Percentiles rank a stretch among this genome's conserved stretches.
Conservation (phyloP, 2,797 vertebrate species). For the Aulostomus chinensis region DNA sequence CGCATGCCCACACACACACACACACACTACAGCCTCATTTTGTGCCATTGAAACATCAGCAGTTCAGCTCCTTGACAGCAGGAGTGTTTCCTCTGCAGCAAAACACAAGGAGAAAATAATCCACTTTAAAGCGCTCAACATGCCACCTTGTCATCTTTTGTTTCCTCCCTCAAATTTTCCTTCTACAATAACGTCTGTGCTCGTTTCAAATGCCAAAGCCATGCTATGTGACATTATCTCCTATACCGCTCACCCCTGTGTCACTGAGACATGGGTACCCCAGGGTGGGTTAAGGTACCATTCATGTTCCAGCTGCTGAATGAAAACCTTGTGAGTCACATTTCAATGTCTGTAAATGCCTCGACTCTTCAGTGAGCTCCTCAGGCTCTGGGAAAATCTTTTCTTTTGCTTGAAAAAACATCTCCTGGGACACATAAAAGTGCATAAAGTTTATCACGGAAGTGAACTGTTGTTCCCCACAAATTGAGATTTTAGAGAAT, state of each 20-base stretch:
- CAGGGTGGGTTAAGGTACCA: not conserved
- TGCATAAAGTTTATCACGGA: not conserved
- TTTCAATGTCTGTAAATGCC: not conserved
- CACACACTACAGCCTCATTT: slow-evolving; percentile 1
- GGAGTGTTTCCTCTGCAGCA: slow-evolving; percentile 29
- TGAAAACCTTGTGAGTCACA: not conserved
- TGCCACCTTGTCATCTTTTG: slow-evolving; percentile 26
- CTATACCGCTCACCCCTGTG: not conserved
- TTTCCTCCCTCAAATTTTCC: slow-evolving; percentile 4
- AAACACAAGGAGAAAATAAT: slow-evolving; percentile 38
- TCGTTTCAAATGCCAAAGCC: not conserved
- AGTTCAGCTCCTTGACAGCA: slow-evolving; percentile 37
- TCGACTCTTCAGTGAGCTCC: not conserved
- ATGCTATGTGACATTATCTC: not conserved
- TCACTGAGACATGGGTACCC: too few relatives aligned
- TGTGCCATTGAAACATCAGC: slow-evolving; percentile 40
- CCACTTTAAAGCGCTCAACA: slow-evolving; percentile 36
- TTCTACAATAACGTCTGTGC: not conserved
- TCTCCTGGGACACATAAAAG: not conserved
- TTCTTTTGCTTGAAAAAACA: not conserved
- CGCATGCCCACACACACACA: slow-evolving; percentile 15
- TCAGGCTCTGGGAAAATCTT: not conserved
- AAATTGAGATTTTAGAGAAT: too few relatives aligned
- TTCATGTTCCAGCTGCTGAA: not conserved
- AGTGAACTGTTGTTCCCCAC: too few relatives aligned